Base-by-base conservation (phyloP, 2,888 invertebrate genomes). In the Drosophila melanosoma region DNA sequence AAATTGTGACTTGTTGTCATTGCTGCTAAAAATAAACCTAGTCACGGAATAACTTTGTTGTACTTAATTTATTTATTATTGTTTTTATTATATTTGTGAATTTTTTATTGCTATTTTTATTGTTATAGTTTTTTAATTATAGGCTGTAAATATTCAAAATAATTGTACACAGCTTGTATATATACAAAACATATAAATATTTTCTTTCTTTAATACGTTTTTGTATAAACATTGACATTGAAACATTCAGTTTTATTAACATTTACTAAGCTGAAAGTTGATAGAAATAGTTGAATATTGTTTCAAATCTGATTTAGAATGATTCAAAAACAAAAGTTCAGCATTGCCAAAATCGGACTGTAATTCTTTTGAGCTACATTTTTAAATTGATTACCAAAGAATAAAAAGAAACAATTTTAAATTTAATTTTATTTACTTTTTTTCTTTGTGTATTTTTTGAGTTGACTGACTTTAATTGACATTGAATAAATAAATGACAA, bases 1-100 rank as follows among this genome's bases (percentile, higher is more conserved):
- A 32, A 66, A 67, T 54, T 45, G 79, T 59, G 76, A 79, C 61
- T 74, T 29, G 51, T 57, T 36, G 48, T 54, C 62, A 76, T 62
- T 66, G 51, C 45, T 1, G 57, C 45, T 3, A 23, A 35, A 38
- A 36, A 12, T 17, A 15, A 40, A 35, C 0, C 35, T 1, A 63
- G 58, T 63, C 64, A 72, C 71, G 26, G 36, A 7, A 35, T 23
- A 33, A 26, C 26, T 17, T 60, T 48, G 0, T 12, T 15, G 12
- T 1, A 23, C 23, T 8, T 42, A 12, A 20, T 6, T 20, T 42
- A 12, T 6, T 6, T 11, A 42, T n/a, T n/a, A 11, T 40, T 11
- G 3, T 0, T 17, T 26, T 26, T 17, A 5, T 5, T 12, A 36
- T 36, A 36, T 26, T 45, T 23, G 3, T 15, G 1, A 15, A 38